Conservation (phyloP, 64 coral and sea anemone genomes). For the Montipora capricornis region DNA sequence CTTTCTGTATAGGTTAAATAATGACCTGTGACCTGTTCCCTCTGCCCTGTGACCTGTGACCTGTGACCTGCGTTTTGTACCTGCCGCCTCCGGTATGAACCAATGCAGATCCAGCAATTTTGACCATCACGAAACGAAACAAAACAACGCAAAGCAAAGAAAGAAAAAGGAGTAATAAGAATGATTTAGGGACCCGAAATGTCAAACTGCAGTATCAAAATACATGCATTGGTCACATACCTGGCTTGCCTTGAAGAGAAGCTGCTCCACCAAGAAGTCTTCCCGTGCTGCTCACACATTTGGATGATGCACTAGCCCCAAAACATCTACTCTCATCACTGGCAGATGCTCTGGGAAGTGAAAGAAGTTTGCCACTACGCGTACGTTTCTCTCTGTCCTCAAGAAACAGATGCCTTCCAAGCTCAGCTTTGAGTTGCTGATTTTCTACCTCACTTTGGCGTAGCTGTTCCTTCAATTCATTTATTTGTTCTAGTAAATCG, state of each 20-base stretch:
- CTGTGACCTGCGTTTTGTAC: no score
- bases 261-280: constrained; percentile 21
- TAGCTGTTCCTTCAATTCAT: not conserved
- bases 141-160: not conserved
- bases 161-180: not conserved
- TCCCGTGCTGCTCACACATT: no score
- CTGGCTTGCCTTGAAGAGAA: not conserved
- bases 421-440: not conserved
- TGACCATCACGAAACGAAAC: not conserved
- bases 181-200: no score
- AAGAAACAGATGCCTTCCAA: constrained; percentile 1
- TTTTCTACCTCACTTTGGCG: not conserved
- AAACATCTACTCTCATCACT: no score
- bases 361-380: not conserved
- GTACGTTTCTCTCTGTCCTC: not conserved
- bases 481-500: not conserved
- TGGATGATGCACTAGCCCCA: no score
- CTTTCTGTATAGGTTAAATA: no score
- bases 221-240: not conserved
- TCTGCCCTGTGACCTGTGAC: no score
- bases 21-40: no score
- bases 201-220: no score
- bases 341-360: no score
- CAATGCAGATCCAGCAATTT: not conserved
- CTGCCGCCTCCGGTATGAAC: not conserved